These are phyloP conservation scores for Tenebrio molitor DNA, from an alignment of 1,140 invertebrate species.

Conservation along the genomic window DNA sequence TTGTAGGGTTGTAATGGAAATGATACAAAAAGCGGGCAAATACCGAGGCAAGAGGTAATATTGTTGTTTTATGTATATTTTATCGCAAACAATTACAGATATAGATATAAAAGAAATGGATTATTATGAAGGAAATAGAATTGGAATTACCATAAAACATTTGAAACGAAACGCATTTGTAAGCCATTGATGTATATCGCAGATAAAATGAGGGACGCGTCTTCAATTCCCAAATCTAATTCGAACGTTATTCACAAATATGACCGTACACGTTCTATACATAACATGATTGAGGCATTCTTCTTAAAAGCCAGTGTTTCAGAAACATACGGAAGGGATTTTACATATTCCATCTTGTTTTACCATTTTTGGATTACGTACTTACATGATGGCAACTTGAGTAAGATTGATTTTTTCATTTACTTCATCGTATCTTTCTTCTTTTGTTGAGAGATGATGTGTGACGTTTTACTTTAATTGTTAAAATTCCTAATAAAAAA, in stretches of 20 bases:
- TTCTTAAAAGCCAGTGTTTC: conserved; percentile 38
- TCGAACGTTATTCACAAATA: conserved; percentile 49
- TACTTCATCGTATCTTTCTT: too few species aligned
- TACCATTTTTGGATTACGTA: conserved; percentile 10
- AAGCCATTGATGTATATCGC: conserved; percentile 39
- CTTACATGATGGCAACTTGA: too few species aligned
- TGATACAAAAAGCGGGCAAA: too few species aligned
- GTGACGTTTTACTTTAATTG: too few species aligned
- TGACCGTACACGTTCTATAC: conserved; percentile 45
- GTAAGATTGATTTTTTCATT: too few species aligned
- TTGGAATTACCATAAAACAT: conserved; percentile 37
- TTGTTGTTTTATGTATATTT: conserved; percentile 1
- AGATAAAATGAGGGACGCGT: conserved; percentile 38
- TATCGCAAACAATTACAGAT: conserved; percentile 9
- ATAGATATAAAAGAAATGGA: conserved; percentile 1
- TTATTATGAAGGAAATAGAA: conserved; percentile 17
- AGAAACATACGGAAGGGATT: conserved; percentile 24
- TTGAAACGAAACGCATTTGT: conserved; percentile 38
- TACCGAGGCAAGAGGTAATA: too few species aligned
- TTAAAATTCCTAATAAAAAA: too few species aligned
- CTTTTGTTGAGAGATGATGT: too few species aligned
- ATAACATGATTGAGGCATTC: conserved; percentile 48
- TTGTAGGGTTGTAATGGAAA: too few species aligned
- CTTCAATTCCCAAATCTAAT: conserved; percentile 47
- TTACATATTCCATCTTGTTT: conserved; percentile 1